Conservation (phyloP, 2,113 vertebrate genomes). For the Centrocercus urophasianus region DNA sequence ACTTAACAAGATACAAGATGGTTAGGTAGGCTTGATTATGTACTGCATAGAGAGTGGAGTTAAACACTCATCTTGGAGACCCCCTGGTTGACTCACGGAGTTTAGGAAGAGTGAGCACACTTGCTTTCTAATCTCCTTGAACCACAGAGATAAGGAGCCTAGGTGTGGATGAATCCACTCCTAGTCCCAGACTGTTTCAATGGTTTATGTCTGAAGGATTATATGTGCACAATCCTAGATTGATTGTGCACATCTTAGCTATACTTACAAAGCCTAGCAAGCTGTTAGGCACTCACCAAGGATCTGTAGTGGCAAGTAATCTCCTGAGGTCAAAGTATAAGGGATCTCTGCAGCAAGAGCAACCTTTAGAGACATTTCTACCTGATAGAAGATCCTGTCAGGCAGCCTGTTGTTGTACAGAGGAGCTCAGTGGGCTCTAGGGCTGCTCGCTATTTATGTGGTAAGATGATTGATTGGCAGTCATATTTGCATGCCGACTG, state of each 20-base stretch:
- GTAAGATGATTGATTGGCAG: not conserved
- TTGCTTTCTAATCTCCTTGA: not conserved
- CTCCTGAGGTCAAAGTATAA: not conserved
- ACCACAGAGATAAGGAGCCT: not conserved
- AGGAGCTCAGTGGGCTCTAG: not conserved
- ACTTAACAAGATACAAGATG: not conserved
- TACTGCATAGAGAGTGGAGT: not conserved
- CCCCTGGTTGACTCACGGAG: not conserved
- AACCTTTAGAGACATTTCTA: not conserved
- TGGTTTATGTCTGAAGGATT: not conserved
- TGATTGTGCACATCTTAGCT: not conserved
- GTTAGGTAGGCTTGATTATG: not conserved
- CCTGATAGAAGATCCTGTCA: not conserved
- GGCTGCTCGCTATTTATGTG: not conserved
- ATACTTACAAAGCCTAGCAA: not conserved
- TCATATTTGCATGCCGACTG: not conserved
- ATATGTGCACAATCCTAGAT: not conserved
- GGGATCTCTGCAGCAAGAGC: not conserved
- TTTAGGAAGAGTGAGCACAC: not conserved
- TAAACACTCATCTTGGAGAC: not conserved
- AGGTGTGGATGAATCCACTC: not conserved
- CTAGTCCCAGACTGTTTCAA: not conserved
- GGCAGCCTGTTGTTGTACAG: not conserved
- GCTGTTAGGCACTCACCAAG: not conserved
- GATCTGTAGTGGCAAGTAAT: not conserved